A percentile compares a stretch with the other conserved stretches of the same genome.
These are phyloP conservation scores for Endomychus coccineus DNA, from an alignment of 2,888 invertebrate species.

Conservation along the genomic window DNA sequence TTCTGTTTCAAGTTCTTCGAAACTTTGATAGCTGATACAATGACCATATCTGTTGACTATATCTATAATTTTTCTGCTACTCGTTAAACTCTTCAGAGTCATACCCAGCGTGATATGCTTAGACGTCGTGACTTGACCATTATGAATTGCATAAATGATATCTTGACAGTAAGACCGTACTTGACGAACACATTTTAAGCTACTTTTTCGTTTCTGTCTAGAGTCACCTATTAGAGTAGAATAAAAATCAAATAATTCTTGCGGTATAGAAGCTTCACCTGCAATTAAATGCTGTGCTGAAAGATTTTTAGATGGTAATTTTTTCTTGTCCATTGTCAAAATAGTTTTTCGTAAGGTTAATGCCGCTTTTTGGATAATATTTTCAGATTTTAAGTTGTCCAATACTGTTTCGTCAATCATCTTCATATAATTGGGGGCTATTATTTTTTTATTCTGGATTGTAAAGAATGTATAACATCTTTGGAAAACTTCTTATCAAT, in stretches of 20 bases:
- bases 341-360: too few relatives aligned
- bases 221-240: slow-evolving; percentile 18
- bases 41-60: slow-evolving; percentile 9
- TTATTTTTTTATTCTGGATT: too few relatives aligned
- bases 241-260: slow-evolving; percentile 20
- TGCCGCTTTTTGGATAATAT: too few relatives aligned
- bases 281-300: slow-evolving; percentile 20
- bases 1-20: slow-evolving; percentile 15
- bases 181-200: slow-evolving; percentile 10
- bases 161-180: slow-evolving; percentile 12
- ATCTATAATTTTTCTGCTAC: slow-evolving; percentile 7
- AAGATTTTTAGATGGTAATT: slow-evolving; percentile 21
- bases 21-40: slow-evolving; percentile 7
- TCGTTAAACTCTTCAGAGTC: slow-evolving; percentile 8
- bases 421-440: too few relatives aligned
- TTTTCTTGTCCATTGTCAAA: slow-evolving; percentile 20
- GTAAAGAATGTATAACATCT: too few relatives aligned
- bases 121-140: slow-evolving; percentile 15
- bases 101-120: slow-evolving; percentile 13
- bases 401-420: too few relatives aligned
- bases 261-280: slow-evolving; percentile 20
- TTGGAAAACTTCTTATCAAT: too few relatives aligned
- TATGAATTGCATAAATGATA: slow-evolving; percentile 10
- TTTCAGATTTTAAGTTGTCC: too few relatives aligned
- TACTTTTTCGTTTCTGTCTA: slow-evolving; percentile 19